Percentiles rank a stretch among this genome's conserved stretches.
Conservation (phyloP, 2,888 invertebrate genomes). For the Drosophila austrosaltans region DNA sequence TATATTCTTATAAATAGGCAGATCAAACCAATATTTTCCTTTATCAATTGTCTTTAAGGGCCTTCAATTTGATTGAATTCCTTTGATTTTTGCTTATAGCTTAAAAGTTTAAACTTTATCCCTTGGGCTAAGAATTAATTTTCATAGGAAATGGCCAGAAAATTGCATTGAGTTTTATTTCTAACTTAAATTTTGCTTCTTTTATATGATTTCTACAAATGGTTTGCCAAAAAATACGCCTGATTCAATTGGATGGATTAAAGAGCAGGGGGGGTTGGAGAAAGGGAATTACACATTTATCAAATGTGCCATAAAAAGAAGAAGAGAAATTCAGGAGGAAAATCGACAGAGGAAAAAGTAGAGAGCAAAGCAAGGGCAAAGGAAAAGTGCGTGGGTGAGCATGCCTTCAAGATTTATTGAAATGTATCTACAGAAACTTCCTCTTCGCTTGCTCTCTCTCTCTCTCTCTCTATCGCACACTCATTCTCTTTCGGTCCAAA, state of each 20-base stretch:
- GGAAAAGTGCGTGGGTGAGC: slow-evolving; percentile 8
- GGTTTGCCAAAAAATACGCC: neutral
- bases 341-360: neutral
- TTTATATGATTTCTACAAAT: neutral
- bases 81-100: too few relatives aligned
- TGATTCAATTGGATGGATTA: neutral
- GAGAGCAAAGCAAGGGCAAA: neutral
- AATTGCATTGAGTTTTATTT: neutral
- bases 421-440: slow-evolving; percentile 10
- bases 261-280: neutral
- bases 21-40: too few relatives aligned
- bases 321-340: neutral
- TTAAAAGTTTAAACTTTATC: too few relatives aligned
- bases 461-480: neutral
- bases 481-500: neutral
- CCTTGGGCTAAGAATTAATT: too few relatives aligned
- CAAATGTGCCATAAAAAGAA: slow-evolving; percentile 15
- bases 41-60: too few relatives aligned
- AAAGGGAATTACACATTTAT: slow-evolving; percentile 11
- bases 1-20: too few relatives aligned
- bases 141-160: neutral
- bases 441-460: neutral
- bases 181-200: neutral
- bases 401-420: slow-evolving; percentile 12
- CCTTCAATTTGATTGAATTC: too few relatives aligned